Conservation (phyloP, 2,113 vertebrate genomes). For the Zonotrichia leucophrys region DNA sequence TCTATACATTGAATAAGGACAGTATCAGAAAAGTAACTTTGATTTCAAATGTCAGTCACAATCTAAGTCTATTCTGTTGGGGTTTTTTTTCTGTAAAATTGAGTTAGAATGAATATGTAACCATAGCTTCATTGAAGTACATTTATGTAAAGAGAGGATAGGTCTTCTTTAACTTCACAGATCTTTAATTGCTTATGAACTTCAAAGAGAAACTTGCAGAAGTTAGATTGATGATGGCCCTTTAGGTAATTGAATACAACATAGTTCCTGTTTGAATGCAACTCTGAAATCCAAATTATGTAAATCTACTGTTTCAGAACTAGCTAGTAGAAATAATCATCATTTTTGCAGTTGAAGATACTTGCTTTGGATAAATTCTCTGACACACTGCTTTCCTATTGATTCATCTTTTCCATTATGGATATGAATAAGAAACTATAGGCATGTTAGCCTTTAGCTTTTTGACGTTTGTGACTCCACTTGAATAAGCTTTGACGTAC, state of each 20-base stretch:
- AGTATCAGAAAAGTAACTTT: background rate
- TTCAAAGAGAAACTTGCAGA: conserved; percentile 12
- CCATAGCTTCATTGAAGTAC: background rate
- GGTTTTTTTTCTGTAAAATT: background rate
- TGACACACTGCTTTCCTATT: background rate
- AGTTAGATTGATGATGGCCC: conserved; percentile 28
- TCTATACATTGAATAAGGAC: background rate
- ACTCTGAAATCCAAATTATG: conserved; percentile 28
- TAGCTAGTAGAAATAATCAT: conserved; percentile 7
- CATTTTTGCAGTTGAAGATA: background rate
- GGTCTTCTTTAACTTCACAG: background rate
- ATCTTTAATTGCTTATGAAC: conserved; percentile 31
- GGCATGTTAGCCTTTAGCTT: background rate
- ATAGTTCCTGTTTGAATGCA: conserved; percentile 12
- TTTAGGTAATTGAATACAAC: conserved; percentile 47
- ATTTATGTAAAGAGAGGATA: background rate
- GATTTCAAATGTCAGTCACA: background rate
- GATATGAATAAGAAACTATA: background rate
- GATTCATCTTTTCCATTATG: background rate
- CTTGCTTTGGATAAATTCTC: background rate
- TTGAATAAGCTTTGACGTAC: conserved; percentile 46
- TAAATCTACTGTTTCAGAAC: conserved; percentile 22
- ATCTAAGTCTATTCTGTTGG: background rate
- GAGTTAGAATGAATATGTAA: background rate
- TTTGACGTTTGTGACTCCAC: conserved; percentile 24